Conservation (phyloP, 2,113 vertebrate genomes). For the Grammomys dolichurus region DNA sequence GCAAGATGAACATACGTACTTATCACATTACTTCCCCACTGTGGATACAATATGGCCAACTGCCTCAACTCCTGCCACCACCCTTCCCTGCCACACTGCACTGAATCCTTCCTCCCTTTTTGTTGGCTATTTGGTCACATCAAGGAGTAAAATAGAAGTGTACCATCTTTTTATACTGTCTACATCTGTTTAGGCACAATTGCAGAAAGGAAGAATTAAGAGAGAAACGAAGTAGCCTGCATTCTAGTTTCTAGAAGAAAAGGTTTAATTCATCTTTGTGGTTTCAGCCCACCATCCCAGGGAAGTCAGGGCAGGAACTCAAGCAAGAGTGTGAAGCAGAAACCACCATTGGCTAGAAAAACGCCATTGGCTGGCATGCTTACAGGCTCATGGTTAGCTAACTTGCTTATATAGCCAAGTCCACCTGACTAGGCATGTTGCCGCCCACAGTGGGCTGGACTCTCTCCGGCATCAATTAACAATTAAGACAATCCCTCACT, state of each 20-base stretch:
- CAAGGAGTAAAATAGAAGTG: not conserved
- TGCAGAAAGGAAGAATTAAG: not conserved
- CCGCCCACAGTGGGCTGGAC: not conserved
- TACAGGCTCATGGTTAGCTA: not conserved
- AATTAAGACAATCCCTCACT: not conserved
- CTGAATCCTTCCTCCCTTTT: not conserved
- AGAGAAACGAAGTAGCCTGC: not conserved
- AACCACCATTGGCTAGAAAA: too few relatives aligned
- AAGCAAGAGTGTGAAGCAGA: not conserved
- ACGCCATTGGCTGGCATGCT: not conserved
- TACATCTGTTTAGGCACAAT: not conserved
- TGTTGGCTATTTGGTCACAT: not conserved
- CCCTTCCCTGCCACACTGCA: not conserved
- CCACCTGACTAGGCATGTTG: not conserved
- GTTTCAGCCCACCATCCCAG: not conserved
- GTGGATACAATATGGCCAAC: not conserved
- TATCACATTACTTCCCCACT: not conserved
- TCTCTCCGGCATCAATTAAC: not conserved
- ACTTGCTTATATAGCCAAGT: not conserved
- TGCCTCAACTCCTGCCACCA: not conserved
- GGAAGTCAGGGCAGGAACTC: not conserved
- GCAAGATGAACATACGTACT: not conserved
- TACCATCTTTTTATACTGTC: not conserved
- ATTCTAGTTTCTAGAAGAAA: not conserved
- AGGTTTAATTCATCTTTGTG: not conserved